Evolutionary conservation across 1,140 invertebrate genomes (phyloP).

Genomic region (Heliconius congener): DNA sequence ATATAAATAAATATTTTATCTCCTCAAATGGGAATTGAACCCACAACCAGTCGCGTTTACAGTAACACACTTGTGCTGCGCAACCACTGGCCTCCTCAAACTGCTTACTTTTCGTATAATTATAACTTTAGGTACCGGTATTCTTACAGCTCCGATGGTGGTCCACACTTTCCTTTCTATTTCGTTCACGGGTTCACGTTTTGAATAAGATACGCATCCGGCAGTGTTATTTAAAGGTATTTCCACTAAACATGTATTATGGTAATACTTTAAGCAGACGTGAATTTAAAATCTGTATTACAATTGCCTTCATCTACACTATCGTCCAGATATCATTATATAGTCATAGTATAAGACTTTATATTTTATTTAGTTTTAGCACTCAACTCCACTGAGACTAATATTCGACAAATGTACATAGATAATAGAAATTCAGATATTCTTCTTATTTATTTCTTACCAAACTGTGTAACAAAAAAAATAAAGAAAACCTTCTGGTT

Average conservation of each 20-base stretch:
- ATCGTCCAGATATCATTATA: slow-evolving; percentile 47
- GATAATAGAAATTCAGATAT: too few species aligned
- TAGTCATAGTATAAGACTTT: slow-evolving; percentile 30
- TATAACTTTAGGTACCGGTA: slow-evolving; percentile 15
- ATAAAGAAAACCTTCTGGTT: too few species aligned
- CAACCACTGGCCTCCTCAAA: background rate
- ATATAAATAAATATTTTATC: too few species aligned
- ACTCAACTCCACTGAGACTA: background rate
- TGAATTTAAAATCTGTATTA: slow-evolving; percentile 51
- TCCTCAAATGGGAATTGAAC: too few species aligned
- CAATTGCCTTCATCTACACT: slow-evolving; percentile 46
- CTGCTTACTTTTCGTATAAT: slow-evolving; percentile 35
- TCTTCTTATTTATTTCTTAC: too few species aligned
- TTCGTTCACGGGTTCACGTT: slow-evolving; percentile 40
- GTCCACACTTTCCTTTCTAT: slow-evolving; percentile 35
- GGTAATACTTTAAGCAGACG: slow-evolving; percentile 46
- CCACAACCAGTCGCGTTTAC: too few species aligned
- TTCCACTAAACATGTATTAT: slow-evolving; percentile 53
- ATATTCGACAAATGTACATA: too few species aligned
- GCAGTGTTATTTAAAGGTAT: slow-evolving; percentile 45
- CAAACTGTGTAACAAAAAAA: too few species aligned
- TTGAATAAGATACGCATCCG: slow-evolving; percentile 46
- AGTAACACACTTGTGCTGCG: too few species aligned
- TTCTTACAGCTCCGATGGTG: slow-evolving; percentile 39
- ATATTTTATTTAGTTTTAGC: background rate